Evolutionary conservation across 1,140 invertebrate species (phyloP), one percentile per base, ranked within the genome.

Genomic region (Halictus rubicundus): DNA sequence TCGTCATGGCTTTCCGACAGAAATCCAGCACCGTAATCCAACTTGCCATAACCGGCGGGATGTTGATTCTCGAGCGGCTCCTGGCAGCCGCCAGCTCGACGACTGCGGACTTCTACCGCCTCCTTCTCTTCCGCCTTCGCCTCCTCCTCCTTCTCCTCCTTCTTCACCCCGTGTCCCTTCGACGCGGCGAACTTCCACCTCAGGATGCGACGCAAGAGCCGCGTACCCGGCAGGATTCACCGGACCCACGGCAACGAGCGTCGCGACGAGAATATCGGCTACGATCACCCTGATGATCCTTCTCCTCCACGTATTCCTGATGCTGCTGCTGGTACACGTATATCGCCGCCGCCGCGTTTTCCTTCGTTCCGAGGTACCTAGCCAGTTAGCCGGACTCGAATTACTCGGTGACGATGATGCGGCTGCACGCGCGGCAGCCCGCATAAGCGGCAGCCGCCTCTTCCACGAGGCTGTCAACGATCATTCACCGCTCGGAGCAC

Each of bases 391-490:
- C 82, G 70, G 57, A 70, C 68, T 66, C 69, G 70, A 25, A 74
- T 85, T 77, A 78, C 78, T 81, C 79, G 73, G 72, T 68, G 70
- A 25, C 75, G 84, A 85, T 71, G 80, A 82, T 85, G 80, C 76
- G 75, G 79, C 32, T 63, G 60, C 79, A 82, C 84, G 66, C 79
- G 78, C 84, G 83, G 71, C 83, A 79, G 75, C 80, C 80, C 84
- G 84, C 84, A 86, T 82, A 85, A 86, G 83, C 84, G 83, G 83
- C 68, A 74, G 63, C 80, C 83, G 83, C 83, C 84, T 86, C 83
- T 82, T 85, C 83, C 84, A 86, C 84, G 84, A 86, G 84, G 84
- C 84, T 71, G 83, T 85, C 80, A 80, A 86, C 84, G 84, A 86
- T 82, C 84, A 85, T 86, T 86, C 84, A 86, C 84, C 84, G 76